phyloP scores from a whole-genome alignment of 2,797 vertebrate genomes.

The Sparidentex hasta region DNA sequence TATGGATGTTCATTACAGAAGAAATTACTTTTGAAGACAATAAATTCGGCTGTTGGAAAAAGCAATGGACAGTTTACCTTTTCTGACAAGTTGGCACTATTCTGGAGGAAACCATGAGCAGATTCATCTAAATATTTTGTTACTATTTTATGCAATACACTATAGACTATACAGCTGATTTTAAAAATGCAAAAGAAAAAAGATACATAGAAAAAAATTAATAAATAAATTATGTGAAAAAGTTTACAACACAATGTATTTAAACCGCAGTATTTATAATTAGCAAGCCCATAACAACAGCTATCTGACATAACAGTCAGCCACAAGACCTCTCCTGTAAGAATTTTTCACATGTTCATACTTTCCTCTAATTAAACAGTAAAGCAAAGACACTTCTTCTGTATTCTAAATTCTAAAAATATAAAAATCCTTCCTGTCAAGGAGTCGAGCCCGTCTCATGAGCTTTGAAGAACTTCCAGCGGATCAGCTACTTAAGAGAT shows the following conservation, averaged over 20 bases:
- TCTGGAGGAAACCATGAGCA: too few species aligned
- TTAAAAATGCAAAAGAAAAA: too few species aligned
- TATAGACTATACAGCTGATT: neutral
- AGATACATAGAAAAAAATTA: too few species aligned
- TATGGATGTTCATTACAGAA: neutral
- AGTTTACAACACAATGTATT: too few species aligned
- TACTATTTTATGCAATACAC: neutral
- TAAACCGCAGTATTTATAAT: too few species aligned
- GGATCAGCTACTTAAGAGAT: constrained; percentile 17
- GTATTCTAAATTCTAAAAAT: constrained; percentile 8
- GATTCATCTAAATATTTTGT: too few species aligned
- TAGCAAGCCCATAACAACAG: neutral
- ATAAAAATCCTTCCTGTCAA: neutral
- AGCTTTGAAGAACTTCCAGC: constrained; percentile 12
- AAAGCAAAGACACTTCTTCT: neutral
- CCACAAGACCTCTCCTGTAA: neutral
- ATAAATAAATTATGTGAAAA: too few species aligned
- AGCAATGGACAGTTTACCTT: neutral
- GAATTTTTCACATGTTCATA: neutral
- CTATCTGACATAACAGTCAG: neutral
- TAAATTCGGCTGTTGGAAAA: neutral
- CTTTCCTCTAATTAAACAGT: too few species aligned
- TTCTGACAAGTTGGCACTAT: neutral
- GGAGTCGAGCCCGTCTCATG: neutral
- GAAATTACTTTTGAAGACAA: neutral